Base-by-base conservation (phyloP, 2,888 invertebrate genomes). In the Tenthredo distinguenda region DNA sequence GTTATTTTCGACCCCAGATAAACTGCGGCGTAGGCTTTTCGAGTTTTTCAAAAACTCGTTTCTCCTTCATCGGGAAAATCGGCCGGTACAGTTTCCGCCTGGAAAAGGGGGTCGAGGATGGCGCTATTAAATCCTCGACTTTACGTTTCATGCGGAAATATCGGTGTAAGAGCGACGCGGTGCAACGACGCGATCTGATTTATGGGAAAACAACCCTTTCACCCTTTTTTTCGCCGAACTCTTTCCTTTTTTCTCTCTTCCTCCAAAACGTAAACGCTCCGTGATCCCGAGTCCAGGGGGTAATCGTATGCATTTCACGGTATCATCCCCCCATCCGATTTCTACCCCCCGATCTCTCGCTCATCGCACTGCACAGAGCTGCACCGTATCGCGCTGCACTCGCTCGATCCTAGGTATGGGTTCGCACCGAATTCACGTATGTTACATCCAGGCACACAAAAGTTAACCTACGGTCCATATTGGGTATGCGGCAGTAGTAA, bases 121-220 rank as follows among this genome's bases (percentile, higher is more conserved):
- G 6, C n/a, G 6, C n/a, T 0, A 55, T 55, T 55, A n/a, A 55
- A 55, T 55, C 55, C 55, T n/a, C n/a, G 0, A 7, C 55, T n/a
- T 7, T 7, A 55, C n/a, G 55, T 55, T 55, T 55, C 55, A 55
- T 55, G 55, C 55, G n/a, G 55, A 55, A 55, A n/a, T 55, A 55
- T 18, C 7, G n/a, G n/a, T 55, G 55, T n/a, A 7, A n/a, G 55
- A 55, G 7, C 55, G 6, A 55, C n/a, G 18, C 1, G 58, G n/a
- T 18, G 37, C 55, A 37, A n/a, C 50, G 58, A 31, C 31, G 31
- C 58, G 58, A 31, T 55, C 89, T 91, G 90, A 91, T 91, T 91
- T 91, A 91, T 90, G 89, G 87, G 89, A 88, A 89, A 90, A 87
- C 88, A 87, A 89, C 86, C 86, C 88, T 86, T 85, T 87, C 87